phyloP scores from a whole-genome alignment of 1,140 invertebrate genomes.

The Hylaeus anthracinus region DNA sequence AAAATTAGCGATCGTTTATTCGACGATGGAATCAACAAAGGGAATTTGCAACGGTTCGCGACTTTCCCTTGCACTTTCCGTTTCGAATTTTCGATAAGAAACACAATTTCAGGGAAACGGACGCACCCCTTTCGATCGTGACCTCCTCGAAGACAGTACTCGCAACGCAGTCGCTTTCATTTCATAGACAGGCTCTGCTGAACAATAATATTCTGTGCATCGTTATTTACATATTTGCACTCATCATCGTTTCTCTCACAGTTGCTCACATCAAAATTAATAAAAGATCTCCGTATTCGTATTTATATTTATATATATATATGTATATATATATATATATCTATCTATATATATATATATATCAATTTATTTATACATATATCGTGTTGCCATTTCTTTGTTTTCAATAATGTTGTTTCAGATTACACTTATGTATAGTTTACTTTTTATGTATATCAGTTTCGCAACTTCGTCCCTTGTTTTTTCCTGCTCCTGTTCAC shows the following conservation, averaged over 20 bases:
- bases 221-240: slow-evolving; percentile 68
- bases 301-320: slow-evolving; percentile 66
- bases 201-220: slow-evolving; percentile 65
- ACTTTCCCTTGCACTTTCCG: too few species aligned
- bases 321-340: slow-evolving; percentile 67
- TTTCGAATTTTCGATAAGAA: neutral
- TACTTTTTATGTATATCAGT: slow-evolving; percentile 47
- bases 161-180: slow-evolving; percentile 34
- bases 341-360: slow-evolving; percentile 65
- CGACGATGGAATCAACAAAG: neutral
- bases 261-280: slow-evolving; percentile 56
- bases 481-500: neutral
- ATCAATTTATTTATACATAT: slow-evolving; percentile 73
- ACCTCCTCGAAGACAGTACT: slow-evolving; percentile 5
- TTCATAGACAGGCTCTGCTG: slow-evolving; percentile 53
- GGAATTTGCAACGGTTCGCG: too few species aligned
- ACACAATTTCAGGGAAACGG: neutral
- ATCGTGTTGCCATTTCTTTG: slow-evolving; percentile 64
- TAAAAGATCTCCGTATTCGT: slow-evolving; percentile 67
- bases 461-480: slow-evolving; percentile 43
- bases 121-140: slow-evolving; percentile 14
- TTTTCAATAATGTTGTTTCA: slow-evolving; percentile 69
- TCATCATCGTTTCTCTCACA: slow-evolving; percentile 44
- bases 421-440: slow-evolving; percentile 68
- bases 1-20: neutral